Conservation (phyloP, 2,113 vertebrate species). For the Tenrec ecaudatus region DNA sequence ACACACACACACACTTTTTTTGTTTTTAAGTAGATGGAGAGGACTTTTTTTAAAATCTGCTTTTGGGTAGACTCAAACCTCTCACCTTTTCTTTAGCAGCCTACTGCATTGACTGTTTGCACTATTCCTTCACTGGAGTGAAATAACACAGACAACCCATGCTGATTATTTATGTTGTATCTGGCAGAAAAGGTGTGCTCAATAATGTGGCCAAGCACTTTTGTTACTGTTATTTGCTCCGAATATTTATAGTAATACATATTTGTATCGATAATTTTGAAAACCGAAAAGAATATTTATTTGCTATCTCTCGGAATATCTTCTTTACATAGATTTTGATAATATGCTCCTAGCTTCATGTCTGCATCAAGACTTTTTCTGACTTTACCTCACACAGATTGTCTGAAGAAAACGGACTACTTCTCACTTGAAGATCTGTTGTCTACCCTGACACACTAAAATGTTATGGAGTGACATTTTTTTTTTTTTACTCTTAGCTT, state of each 20-base stretch:
- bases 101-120: background rate
- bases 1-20: background rate
- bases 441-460: background rate
- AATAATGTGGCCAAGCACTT: background rate
- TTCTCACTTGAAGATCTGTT: constrained; percentile 12
- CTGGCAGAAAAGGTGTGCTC: background rate
- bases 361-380: constrained; percentile 12
- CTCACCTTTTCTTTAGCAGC: background rate
- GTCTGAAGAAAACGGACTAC: constrained; percentile 25
- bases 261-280: too few species aligned
- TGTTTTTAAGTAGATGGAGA: background rate
- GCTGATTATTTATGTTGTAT: background rate
- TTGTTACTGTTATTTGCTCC: background rate
- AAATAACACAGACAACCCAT: background rate
- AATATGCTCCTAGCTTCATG: background rate
- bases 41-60: background rate
- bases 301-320: background rate
- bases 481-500: background rate
- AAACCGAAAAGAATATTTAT: background rate
- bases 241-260: background rate
- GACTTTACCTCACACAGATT: background rate
- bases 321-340: background rate
- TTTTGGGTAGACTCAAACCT: background rate
- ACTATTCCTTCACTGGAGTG: background rate
- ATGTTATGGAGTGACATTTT: constrained; percentile 44